Conservation (phyloP, 1,140 invertebrate genomes). For the Neotoxoptera formosana region DNA sequence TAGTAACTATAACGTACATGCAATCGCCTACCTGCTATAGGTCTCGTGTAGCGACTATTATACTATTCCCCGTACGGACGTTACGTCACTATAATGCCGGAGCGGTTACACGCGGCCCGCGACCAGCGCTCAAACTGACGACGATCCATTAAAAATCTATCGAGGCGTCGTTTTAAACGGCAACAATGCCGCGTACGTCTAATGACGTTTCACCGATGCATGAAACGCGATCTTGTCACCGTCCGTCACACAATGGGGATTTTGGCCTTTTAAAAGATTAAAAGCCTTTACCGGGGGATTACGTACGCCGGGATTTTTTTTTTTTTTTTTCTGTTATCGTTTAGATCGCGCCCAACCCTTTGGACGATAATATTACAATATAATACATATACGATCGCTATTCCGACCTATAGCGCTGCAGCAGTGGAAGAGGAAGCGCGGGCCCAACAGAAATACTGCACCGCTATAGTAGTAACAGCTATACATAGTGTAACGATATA, state of each 20-base stretch:
- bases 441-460: background rate
- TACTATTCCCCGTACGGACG: too few relatives aligned
- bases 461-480: background rate
- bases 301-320: background rate
- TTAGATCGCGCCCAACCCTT: conserved; percentile 34
- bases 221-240: conserved; percentile 56
- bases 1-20: too few relatives aligned
- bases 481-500: background rate
- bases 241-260: conserved; percentile 32
- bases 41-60: too few relatives aligned
- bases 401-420: background rate
- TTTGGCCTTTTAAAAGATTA: conserved; percentile 57
- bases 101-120: background rate
- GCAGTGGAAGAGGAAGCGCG: background rate
- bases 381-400: background rate
- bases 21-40: too few relatives aligned
- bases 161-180: background rate
- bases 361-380: background rate
- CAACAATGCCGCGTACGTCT: conserved; percentile 12
- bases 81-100: background rate
- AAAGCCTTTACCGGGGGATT: conserved; percentile 54
- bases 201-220: conserved; percentile 55
- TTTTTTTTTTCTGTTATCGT: conserved; percentile 42
- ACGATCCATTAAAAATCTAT: conserved; percentile 32
- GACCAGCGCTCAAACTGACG: background rate